Evolutionary conservation across 2,113 vertebrate genomes (phyloP), one percentile per base, ranked within the genome.

Genomic region (Stictonetta naevosa): DNA sequence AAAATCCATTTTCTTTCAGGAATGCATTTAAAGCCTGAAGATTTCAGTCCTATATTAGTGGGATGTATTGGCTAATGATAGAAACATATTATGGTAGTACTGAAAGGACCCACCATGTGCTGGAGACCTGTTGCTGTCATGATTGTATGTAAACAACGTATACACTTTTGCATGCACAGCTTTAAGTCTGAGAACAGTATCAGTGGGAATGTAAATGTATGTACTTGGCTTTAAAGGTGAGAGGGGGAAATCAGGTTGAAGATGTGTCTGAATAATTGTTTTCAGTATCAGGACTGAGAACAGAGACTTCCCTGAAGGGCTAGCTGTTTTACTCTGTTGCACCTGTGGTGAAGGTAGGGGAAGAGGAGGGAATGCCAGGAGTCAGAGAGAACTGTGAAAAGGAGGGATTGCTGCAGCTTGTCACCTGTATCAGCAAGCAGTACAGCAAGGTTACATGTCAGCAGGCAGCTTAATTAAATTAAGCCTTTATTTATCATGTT

Each of bases 361-460:
- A 80, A 48, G 46, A 25, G 29, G 22, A 53, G 23, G 10, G 19
- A 62, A 23, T 29, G 23, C 23, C 0, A 0, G 56, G 16, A 74
- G 79, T 7, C 10, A 26, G 23, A 66, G 5, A 14, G 28, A 19
- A 8, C 0, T 44, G 46, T 56, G 28, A 86, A 25, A 31, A 5
- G 12, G 11, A 5, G 26, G 26, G 56, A n/a, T 11, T 38, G 5
- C 52, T 64, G 55, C 23, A 59, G 11, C 38, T 90, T 67, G 55
- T 52, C 40, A 44, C n/a, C 71, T 85, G 42, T 31, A 46, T 79
- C 26, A 74, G 23, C 40, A 66, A 55, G 3, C 42, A 44, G 3
- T 14, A 7, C 0, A 1, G 1, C 38, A 55, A 31, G 10, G 21
- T 79, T 71, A n/a, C 0, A 0, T 68, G 22, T 44, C 74, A 63